Evolutionary conservation across 2,113 vertebrate genomes (phyloP).

Genomic region (Alectura lathami): DNA sequence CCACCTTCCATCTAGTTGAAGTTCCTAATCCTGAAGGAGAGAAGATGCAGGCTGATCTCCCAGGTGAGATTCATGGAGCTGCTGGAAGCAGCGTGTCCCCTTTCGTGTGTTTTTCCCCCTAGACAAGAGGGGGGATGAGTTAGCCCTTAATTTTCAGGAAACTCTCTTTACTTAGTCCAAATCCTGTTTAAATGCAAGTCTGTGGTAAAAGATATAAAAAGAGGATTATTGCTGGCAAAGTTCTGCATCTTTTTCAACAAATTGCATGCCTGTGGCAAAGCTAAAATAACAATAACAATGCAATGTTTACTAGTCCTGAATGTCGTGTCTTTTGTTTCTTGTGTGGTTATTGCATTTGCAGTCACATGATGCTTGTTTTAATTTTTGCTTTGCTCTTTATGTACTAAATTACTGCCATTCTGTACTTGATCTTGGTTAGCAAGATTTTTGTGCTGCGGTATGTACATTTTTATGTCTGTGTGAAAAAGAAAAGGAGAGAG

Average conservation of each 20-base stretch:
- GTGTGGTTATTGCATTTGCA: conserved; percentile 68
- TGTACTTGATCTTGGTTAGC: conserved; percentile 55
- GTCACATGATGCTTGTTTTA: conserved; percentile 68
- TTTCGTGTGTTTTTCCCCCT: background rate
- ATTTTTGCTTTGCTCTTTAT: conserved; percentile 66
- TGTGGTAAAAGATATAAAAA: conserved; percentile 68
- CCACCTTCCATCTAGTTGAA: background rate
- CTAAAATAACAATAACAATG: conserved; percentile 74
- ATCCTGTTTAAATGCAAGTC: conserved; percentile 66
- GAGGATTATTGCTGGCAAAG: conserved; percentile 66
- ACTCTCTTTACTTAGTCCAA: conserved; percentile 73
- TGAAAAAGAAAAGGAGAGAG: conserved; percentile 31
- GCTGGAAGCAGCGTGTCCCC: background rate
- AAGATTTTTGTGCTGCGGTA: conserved; percentile 50
- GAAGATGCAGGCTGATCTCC: background rate
- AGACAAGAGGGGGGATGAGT: background rate
- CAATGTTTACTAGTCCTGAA: conserved; percentile 64
- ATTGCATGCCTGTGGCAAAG: conserved; percentile 68
- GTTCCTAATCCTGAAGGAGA: background rate
- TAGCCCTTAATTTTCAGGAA: conserved; percentile 67
- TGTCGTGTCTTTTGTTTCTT: conserved; percentile 68
- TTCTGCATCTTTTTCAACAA: conserved; percentile 69
- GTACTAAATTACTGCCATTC: conserved; percentile 73
- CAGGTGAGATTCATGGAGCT: background rate
- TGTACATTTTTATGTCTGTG: background rate